Conservation (phyloP, 2,888 invertebrate species). For the Cephus rjabovi region DNA sequence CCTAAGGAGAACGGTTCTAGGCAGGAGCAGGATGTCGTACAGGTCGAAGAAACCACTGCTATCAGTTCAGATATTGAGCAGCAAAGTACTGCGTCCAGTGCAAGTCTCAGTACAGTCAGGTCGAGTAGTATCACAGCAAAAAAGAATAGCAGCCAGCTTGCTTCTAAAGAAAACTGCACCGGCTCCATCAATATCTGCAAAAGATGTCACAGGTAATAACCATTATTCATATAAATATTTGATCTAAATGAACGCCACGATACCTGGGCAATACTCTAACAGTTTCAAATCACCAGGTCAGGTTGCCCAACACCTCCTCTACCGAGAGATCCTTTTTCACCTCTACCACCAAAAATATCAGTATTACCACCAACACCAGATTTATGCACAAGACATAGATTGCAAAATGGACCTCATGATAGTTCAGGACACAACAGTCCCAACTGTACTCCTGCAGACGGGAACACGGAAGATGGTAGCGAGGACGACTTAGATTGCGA, state of each 20-base stretch:
- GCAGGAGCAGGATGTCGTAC: conserved; percentile 26
- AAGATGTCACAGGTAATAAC: conserved; percentile 60
- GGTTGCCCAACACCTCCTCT: conserved; percentile 60
- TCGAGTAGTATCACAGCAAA: conserved; percentile 52
- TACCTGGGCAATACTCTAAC: background rate
- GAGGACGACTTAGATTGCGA: conserved; percentile 64
- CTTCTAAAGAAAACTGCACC: conserved; percentile 50
- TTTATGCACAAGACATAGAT: conserved; percentile 48
- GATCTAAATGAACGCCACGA: background rate
- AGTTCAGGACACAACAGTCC: conserved; percentile 59
- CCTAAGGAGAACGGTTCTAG: conserved; percentile 43
- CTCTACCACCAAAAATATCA: conserved; percentile 76
- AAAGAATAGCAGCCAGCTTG: conserved; percentile 51
- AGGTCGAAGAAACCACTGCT: conserved; percentile 48
- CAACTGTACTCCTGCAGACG: conserved; percentile 57
- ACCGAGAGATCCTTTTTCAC: conserved; percentile 65
- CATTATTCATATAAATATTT: background rate
- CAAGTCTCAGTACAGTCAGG: conserved; percentile 61
- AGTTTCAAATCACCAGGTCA: conserved; percentile 44
- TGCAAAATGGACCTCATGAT: conserved; percentile 53
- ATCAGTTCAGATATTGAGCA: conserved; percentile 59
- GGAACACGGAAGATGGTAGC: conserved; percentile 63
- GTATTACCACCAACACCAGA: conserved; percentile 83
- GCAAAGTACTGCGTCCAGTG: conserved; percentile 61
- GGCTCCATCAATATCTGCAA: conserved; percentile 61